Evolutionary conservation across 2,888 invertebrate genomes (phyloP).

Genomic region (Diadegma fenestrale): DNA sequence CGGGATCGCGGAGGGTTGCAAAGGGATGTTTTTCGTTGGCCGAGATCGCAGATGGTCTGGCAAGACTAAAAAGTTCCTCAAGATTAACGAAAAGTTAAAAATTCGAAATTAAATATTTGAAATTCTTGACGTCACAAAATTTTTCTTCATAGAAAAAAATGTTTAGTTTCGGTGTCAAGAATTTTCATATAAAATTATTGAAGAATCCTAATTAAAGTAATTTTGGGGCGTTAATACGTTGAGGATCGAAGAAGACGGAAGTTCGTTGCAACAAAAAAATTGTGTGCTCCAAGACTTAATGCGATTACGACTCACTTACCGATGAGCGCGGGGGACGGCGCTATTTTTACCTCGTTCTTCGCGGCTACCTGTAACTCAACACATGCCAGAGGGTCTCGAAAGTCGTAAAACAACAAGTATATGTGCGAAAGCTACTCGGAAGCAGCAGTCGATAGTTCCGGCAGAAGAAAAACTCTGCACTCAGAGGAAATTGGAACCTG

Average conservation of each 20-base stretch:
- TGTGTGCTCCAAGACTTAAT: neutral
- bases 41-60: neutral
- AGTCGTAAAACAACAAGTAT: neutral
- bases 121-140: too few relatives aligned
- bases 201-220: too few relatives aligned
- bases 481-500: neutral
- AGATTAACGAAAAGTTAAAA: too few relatives aligned
- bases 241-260: neutral
- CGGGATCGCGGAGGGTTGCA: neutral
- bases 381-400: neutral
- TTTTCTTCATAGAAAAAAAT: too few relatives aligned
- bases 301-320: conserved; percentile 19
- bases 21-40: neutral
- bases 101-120: too few relatives aligned
- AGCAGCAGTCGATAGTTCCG: neutral
- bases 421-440: neutral
- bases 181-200: too few relatives aligned
- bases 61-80: neutral
- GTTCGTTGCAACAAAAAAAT: neutral
- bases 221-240: too few relatives aligned
- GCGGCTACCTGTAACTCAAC: neutral
- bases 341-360: neutral
- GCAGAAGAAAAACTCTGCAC: neutral
- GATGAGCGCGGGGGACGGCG: neutral
- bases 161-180: too few relatives aligned